phyloP scores from a whole-genome alignment of 2,888 invertebrate species.

The Nomada lathburiana region DNA sequence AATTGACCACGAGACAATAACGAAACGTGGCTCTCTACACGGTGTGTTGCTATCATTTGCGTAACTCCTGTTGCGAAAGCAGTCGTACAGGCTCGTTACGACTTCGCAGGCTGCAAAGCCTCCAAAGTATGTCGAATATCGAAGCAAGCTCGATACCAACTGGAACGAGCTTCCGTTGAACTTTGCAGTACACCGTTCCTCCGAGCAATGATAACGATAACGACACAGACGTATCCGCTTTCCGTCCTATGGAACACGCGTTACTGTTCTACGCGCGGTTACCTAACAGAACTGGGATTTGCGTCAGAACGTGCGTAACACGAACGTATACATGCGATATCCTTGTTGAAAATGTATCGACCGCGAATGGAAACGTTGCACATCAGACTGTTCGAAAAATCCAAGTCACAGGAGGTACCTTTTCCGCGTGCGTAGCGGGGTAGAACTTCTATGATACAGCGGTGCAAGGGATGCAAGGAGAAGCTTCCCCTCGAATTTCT shows the following conservation, averaged over 20 bases:
- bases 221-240: conserved; percentile 1
- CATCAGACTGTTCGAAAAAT: not conserved
- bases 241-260: not conserved
- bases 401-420: not conserved
- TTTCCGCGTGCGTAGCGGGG: not conserved
- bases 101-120: not conserved
- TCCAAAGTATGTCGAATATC: conserved; percentile 14
- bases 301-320: not conserved
- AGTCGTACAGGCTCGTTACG: not conserved
- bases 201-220: conserved; percentile 23
- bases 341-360: conserved; percentile 11
- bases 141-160: not conserved
- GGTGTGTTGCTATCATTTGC: too few species aligned
- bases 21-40: not conserved
- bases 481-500: not conserved
- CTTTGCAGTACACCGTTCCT: not conserved
- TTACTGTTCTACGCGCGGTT: not conserved
- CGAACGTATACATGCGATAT: not conserved
- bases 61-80: too few species aligned
- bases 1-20: not conserved
- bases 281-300: not conserved
- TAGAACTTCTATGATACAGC: not conserved
- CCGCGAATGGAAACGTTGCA: not conserved
- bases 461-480: not conserved
- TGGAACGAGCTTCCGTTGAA: conserved; percentile 12